A percentile compares a stretch with the other conserved stretches of the same genome.
These are phyloP conservation scores for Uromys caudimaculatus DNA, from an alignment of 2,797 vertebrate genomes.

Conservation along the genomic window DNA sequence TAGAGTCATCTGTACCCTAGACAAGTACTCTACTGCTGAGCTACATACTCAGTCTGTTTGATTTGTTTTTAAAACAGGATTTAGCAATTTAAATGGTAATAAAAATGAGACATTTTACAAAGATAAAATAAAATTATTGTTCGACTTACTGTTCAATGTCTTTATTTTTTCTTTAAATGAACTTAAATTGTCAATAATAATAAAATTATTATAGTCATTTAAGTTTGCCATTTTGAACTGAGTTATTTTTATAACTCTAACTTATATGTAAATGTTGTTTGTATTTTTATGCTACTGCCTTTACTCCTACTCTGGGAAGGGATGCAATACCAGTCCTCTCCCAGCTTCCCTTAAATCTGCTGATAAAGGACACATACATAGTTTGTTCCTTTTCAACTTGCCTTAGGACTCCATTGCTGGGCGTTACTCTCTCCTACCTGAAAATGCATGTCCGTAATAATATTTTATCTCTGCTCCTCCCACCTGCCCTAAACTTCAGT, in stretches of 20 bases:
- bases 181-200: background rate
- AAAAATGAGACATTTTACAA: background rate
- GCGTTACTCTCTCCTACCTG: background rate
- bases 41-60: background rate
- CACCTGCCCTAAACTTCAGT: background rate
- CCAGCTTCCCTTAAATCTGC: background rate
- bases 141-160: background rate
- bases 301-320: background rate
- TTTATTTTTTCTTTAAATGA: background rate
- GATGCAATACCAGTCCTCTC: background rate
- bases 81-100: background rate
- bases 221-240: background rate
- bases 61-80: background rate
- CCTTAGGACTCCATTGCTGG: background rate
- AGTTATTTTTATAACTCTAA: background rate
- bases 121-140: background rate
- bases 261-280: background rate
- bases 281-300: background rate
- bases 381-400: background rate
- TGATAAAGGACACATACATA: background rate
- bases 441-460: background rate
- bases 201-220: background rate
- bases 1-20: too few relatives aligned
- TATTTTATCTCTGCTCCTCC: background rate
- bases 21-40: background rate